Evolutionary conservation across 1,140 invertebrate species (phyloP).

Genomic region (Camponotus pennsylvanicus): DNA sequence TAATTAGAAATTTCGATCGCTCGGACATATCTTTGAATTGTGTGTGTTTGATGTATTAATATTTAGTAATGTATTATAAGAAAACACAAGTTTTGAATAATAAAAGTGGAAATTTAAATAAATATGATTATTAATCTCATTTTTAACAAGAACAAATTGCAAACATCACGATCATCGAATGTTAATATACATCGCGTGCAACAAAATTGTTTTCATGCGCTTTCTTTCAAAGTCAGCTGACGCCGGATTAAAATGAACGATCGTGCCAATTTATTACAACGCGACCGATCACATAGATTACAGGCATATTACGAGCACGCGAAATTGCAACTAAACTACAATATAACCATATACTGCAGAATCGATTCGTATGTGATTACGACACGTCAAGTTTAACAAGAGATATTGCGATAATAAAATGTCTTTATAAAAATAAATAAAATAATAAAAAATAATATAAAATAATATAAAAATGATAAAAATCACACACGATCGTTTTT

Average conservation of each 20-base stretch:
- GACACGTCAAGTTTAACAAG: background rate
- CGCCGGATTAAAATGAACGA: conserved; percentile 34
- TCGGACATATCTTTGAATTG: background rate
- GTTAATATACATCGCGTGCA: conserved; percentile 21
- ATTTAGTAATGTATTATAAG: background rate
- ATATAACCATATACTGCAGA: conserved; percentile 4
- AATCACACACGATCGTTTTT: background rate
- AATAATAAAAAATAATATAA: background rate
- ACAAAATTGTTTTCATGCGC: conserved; percentile 19
- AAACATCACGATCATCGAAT: conserved; percentile 33
- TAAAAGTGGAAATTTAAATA: background rate
- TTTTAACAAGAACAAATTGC: background rate
- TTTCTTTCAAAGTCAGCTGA: conserved; percentile 30
- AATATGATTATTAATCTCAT: background rate
- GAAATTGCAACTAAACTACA: background rate
- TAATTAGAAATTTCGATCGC: background rate
- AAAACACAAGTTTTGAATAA: background rate
- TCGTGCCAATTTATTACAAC: conserved; percentile 31
- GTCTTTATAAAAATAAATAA: background rate
- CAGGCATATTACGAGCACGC: background rate
- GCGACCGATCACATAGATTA: conserved; percentile 28
- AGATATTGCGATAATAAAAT: background rate
- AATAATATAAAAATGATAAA: background rate
- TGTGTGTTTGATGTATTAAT: no score
- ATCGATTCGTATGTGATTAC: conserved; percentile 31